Percentiles rank a stretch among this genome's conserved stretches.
Conservation (phyloP, 2,888 invertebrate species). For the Pseudoips prasinana region DNA sequence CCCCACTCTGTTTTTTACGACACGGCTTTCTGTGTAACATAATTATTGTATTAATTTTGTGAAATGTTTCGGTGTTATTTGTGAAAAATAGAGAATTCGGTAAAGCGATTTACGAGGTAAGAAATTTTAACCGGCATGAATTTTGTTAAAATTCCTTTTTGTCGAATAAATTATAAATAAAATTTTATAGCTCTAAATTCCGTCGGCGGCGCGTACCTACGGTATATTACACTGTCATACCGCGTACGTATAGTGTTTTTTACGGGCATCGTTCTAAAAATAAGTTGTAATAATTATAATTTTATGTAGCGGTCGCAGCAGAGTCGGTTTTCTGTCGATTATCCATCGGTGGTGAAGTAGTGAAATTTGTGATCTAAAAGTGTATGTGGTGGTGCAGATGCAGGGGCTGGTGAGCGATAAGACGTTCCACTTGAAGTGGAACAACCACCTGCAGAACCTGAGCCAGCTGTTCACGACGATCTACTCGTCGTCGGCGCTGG, state of each 20-base stretch:
- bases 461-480: constrained; percentile 86
- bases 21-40: constrained; percentile 83
- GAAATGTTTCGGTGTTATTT: constrained; percentile 81
- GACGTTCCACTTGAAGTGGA: constrained; percentile 87
- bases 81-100: constrained; percentile 77
- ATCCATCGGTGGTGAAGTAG: constrained; percentile 64
- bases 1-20: constrained; percentile 83
- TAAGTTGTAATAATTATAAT: constrained; percentile 83
- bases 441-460: constrained; percentile 87
- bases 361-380: constrained; percentile 67
- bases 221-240: constrained; percentile 81
- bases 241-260: constrained; percentile 82
- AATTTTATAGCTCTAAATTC: constrained; percentile 76
- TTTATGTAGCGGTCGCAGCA: constrained; percentile 80
- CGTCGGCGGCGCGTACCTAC: constrained; percentile 79
- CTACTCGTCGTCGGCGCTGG: constrained; percentile 86
- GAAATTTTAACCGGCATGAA: constrained; percentile 57
- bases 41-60: constrained; percentile 81
- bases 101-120: constrained; percentile 74
- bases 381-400: constrained; percentile 78
- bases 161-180: constrained; percentile 69
- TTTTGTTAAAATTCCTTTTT: constrained; percentile 57
- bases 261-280: constrained; percentile 83
- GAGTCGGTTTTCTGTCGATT: constrained; percentile 77
- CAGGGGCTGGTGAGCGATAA: constrained; percentile 83